These are phyloP conservation scores for Amaurobius ferox DNA, from an alignment of 2,888 invertebrate genomes.

Conservation along the genomic window DNA sequence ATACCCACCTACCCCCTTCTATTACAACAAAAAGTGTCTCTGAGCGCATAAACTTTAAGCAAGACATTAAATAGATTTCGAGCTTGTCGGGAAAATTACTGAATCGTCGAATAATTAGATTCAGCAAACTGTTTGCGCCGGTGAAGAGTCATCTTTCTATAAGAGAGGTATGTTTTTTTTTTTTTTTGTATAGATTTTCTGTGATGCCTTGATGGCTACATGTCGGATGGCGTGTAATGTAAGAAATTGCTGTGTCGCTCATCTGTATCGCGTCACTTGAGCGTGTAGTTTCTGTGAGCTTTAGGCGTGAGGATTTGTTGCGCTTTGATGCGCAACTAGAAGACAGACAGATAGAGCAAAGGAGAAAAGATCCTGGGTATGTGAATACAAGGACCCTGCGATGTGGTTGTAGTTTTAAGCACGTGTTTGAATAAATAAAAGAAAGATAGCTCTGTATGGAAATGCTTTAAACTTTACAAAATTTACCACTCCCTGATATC, in stretches of 20 bases:
- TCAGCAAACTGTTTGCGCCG: slow-evolving; percentile 52
- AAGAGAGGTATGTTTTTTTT: not conserved
- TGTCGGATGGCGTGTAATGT: slow-evolving; percentile 37
- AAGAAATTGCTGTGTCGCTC: slow-evolving; percentile 44
- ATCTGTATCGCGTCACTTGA: slow-evolving; percentile 18
- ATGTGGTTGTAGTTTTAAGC: too few relatives aligned
- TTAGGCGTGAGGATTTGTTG: slow-evolving; percentile 19
- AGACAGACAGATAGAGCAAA: too few relatives aligned
- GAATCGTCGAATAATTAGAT: slow-evolving; percentile 68
- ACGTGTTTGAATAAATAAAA: too few relatives aligned
- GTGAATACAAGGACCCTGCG: too few relatives aligned
- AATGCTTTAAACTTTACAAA: too few relatives aligned
- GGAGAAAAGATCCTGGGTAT: too few relatives aligned
- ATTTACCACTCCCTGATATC: too few relatives aligned
- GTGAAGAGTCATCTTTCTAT: slow-evolving; percentile 15
- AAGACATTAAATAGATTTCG: slow-evolving; percentile 58
- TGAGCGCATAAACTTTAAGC: slow-evolving; percentile 22
- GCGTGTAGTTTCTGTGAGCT: slow-evolving; percentile 54
- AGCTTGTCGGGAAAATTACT: slow-evolving; percentile 47
- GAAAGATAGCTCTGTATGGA: too few relatives aligned
- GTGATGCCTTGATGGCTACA: not conserved
- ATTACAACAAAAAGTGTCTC: not conserved
- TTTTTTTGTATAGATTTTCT: not conserved
- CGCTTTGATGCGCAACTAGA: not conserved
- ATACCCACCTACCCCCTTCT: not conserved